Base-by-base conservation (phyloP, 2,888 invertebrate species). In the Nymphalis c-album region DNA sequence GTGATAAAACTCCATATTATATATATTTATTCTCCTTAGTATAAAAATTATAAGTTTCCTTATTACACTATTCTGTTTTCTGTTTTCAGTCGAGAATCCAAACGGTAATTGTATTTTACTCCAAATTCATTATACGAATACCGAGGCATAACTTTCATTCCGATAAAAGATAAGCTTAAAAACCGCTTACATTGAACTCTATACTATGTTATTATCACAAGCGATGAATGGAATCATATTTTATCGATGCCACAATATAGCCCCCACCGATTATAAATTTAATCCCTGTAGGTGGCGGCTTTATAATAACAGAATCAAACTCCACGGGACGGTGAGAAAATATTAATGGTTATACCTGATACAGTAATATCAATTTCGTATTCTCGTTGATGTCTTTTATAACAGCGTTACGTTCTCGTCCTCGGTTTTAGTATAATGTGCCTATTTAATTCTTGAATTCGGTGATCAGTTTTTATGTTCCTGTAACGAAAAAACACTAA, bases 351-450 rank as follows among this genome's bases (percentile, higher is more conserved):
- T 47, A 10, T 61, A 50, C 50, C 13, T 55, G 55, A 35, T 51
- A 50, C n/a, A 26, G 13, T 55, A 55, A 31, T 60, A 64, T 60
- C 47, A 45, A 60, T 48, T 70, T 47, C 53, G 68, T 67, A 65
- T 73, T 75, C 82, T 78, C 85, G 85, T 87, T 85, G 84, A 85
- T 80, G 76, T 85, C 85, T 86, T 85, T 85, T 82, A 73, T 82
- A 81, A 69, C 75, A 73, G 18, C 26, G 50, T 47, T 35, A 50
- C 50, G 35, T 18, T 50, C 35, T 50, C n/a, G 18, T 7, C n/a
- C 26, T 13, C 35, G 17, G 22, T 60, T 45, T 40, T 40, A 40
- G 13, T 40, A 40, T 40, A 13, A 40, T 40, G 4, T 13, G 3
- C 10, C 10, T 40, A 40, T 13, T 40, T 40, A 13, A 3, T 10